Evolutionary conservation across 1,140 invertebrate species (phyloP).

Genomic region (Acromyrmex charruanus): DNA sequence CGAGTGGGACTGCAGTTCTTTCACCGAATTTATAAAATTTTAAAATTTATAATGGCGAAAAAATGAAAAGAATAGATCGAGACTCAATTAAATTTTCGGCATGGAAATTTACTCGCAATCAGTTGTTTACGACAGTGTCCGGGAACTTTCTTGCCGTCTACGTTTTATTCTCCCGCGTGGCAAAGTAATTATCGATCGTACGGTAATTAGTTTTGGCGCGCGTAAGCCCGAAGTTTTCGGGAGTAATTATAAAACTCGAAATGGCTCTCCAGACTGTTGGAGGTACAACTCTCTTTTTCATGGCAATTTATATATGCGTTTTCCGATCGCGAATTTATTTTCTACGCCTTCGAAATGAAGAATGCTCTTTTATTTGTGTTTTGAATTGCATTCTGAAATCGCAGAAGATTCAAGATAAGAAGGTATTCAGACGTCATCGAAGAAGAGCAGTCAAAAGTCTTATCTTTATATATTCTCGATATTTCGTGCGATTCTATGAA

Average conservation of each 20-base stretch:
- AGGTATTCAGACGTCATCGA: not conserved
- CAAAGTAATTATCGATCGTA: slow-evolving; percentile 51
- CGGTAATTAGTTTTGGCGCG: slow-evolving; percentile 52
- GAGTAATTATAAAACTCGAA: slow-evolving; percentile 63
- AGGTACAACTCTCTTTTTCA: slow-evolving; percentile 15
- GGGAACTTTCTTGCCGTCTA: slow-evolving; percentile 37
- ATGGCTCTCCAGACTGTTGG: not conserved
- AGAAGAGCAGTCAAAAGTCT: not conserved
- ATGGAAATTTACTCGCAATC: slow-evolving; percentile 42
- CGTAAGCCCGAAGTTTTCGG: slow-evolving; percentile 34
- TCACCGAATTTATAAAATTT: slow-evolving; percentile 28
- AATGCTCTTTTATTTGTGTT: not conserved
- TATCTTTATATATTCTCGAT: slow-evolving; percentile 2
- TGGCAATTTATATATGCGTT: slow-evolving; percentile 14
- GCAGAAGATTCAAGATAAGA: not conserved
- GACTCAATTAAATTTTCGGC: slow-evolving; percentile 44
- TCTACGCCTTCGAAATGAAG: not conserved
- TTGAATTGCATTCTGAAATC: slow-evolving; percentile 8
- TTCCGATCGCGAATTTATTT: not conserved
- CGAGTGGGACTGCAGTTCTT: not conserved
- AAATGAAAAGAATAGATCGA: not conserved
- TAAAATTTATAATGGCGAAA: slow-evolving; percentile 24
- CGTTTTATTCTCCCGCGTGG: slow-evolving; percentile 46
- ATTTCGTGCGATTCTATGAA: not conserved
- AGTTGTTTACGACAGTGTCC: slow-evolving; percentile 49